Base-by-base conservation (phyloP, 2,888 invertebrate genomes). In the Coenonympha glycerion region DNA sequence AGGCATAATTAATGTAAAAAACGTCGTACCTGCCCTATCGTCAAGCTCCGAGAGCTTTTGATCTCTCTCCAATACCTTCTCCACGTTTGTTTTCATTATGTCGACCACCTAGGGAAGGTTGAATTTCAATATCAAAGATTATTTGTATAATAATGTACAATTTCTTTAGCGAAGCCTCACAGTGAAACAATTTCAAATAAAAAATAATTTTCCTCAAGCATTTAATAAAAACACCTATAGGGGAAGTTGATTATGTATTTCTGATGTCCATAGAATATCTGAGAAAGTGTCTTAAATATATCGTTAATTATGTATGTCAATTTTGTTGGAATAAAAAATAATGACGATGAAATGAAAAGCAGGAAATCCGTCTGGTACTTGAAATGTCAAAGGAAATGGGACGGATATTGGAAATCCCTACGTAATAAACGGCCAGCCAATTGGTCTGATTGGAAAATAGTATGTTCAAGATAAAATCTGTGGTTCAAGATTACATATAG, bases 51-150 rank as follows among this genome's bases (percentile, higher is more conserved):
- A 96, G 49, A 98, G 90, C 85, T 98, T 98, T 80, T 95, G 95
- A 91, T 98, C 98, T 79, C 98, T 90, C 84, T 98, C 98, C 71
- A 98, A 82, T 24, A 98, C 98, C 79, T 98, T 98, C 79, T 98
- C 97, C 41, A 98, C 98, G 85, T 98, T 98, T 57, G 95, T 94
- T 82, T 95, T 92, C 98, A 98, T 98, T 64, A 98, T 98, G 67
- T 94, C 95, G 59, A 96, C 95, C 64, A 96, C 96, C 91, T 93
- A 74, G 21, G 71, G 71, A 42, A 56, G 11, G 19, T 44, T 37
- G 45, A 26, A 51, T 40, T 36, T 9, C 6, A 47, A 41, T 41
- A 39, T 15, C 26, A 34, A 33, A 21, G 19, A 42, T 16, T 30
- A 22, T 31, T 31, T 21, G 30, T 28, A 22, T 15, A 44, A 11